Conservation (phyloP, 2,113 vertebrate species). For the Catagonus wagneri region DNA sequence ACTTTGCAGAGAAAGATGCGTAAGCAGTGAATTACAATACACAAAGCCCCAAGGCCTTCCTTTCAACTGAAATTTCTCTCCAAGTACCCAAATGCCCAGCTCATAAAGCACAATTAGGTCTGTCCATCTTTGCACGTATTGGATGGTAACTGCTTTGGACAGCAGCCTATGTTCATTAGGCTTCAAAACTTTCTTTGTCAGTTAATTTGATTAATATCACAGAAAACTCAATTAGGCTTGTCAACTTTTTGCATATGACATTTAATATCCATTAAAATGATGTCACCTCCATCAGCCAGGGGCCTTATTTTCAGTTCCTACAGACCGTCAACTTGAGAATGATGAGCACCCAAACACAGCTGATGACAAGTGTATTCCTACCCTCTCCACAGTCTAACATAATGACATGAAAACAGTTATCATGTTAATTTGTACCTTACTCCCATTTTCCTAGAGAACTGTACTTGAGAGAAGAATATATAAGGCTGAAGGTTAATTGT, state of each 20-base stretch:
- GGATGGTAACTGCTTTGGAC: constrained; percentile 79
- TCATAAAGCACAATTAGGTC: constrained; percentile 15
- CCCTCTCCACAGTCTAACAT: not conserved
- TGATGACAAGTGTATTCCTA: constrained; percentile 38
- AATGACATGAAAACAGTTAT: constrained; percentile 58
- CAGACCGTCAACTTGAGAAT: constrained; percentile 74
- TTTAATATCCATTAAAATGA: constrained; percentile 84
- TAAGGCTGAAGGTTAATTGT: constrained; percentile 69
- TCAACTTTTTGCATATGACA: constrained; percentile 78
- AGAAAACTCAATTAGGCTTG: constrained; percentile 84
- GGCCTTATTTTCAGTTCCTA: constrained; percentile 78
- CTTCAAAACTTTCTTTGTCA: constrained; percentile 77
- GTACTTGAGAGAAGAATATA: constrained; percentile 48
- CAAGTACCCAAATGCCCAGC: not conserved
- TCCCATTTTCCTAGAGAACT: constrained; percentile 46
- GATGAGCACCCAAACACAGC: constrained; percentile 73
- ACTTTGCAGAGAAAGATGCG: not conserved
- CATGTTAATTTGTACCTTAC: constrained; percentile 63
- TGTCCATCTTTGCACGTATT: constrained; percentile 51
- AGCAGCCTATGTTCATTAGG: constrained; percentile 82
- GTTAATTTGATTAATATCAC: constrained; percentile 86
- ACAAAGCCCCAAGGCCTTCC: not conserved
- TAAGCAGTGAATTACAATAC: not conserved
- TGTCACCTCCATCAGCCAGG: constrained; percentile 79
- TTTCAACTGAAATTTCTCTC: not conserved